phyloP scores from a whole-genome alignment of 2,888 invertebrate genomes.

The Alentia gelatinosa region DNA sequence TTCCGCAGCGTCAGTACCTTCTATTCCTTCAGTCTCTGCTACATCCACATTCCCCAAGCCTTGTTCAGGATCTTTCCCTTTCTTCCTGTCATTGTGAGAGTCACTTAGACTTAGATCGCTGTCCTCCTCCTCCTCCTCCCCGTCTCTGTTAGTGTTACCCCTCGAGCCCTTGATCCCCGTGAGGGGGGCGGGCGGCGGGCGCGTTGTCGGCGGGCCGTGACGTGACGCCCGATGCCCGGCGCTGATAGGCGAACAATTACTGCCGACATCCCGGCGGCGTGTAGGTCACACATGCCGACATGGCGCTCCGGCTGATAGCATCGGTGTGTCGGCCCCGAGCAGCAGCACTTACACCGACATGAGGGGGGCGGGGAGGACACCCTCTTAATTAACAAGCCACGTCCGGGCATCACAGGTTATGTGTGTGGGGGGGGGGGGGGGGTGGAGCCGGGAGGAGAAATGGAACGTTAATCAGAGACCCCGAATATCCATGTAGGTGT shows the following conservation, averaged over 20 bases:
- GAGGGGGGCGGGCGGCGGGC: background rate
- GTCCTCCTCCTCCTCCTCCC: no score
- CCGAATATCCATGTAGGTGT: no score
- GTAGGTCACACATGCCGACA: background rate
- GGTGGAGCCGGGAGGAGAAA: no score
- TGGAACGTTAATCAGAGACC: no score
- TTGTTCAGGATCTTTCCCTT: no score
- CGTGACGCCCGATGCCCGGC: background rate
- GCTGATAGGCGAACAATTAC: background rate
- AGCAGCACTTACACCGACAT: background rate
- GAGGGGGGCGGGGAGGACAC: background rate
- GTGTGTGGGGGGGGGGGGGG: background rate
- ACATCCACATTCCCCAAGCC: no score
- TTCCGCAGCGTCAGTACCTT: no score
- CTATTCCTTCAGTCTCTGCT: no score
- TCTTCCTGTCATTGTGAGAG: no score
- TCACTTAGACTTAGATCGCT: no score
- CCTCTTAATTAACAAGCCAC: background rate
- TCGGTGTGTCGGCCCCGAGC: background rate
- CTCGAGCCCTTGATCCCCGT: background rate
- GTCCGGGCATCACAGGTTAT: background rate
- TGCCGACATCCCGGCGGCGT: background rate
- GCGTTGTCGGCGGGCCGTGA: background rate
- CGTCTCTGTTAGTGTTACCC: no score
- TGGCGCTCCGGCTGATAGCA: background rate